These are phyloP conservation scores for Neodiprion lecontei DNA, from an alignment of 1,140 invertebrate species.

Conservation along the genomic window DNA sequence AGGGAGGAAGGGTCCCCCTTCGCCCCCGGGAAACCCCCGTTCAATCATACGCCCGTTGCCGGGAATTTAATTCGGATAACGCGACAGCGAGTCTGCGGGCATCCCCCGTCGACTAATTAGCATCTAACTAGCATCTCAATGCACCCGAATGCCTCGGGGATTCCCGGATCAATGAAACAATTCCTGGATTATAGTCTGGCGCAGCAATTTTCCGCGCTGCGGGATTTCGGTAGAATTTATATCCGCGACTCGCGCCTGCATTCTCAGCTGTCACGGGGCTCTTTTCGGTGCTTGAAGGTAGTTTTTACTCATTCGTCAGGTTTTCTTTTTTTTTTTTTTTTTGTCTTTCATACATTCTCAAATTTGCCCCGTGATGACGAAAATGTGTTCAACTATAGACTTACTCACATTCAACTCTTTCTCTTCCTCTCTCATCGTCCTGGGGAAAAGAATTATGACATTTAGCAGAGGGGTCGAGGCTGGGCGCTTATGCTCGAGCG, in stretches of 20 bases:
- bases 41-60: too few relatives aligned
- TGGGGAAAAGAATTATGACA: not conserved
- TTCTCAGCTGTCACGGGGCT: too few relatives aligned
- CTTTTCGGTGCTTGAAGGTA: too few relatives aligned
- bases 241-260: too few relatives aligned
- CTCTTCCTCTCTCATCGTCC: slow-evolving; percentile 1
- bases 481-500: not conserved
- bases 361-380: not conserved
- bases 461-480: not conserved
- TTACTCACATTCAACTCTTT: not conserved
- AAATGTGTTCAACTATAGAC: not conserved
- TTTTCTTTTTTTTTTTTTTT: not conserved
- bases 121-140: slow-evolving; percentile 5
- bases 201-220: not conserved
- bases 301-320: not conserved
- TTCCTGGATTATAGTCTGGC: not conserved
- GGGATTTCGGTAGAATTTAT: not conserved
- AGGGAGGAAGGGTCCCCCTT: too few relatives aligned
- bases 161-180: not conserved
- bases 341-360: not conserved
- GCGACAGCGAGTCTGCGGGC: not conserved
- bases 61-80: not conserved
- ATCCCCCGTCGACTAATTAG: not conserved
- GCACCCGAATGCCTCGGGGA: not conserved
- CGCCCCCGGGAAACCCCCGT: too few relatives aligned